Conservation (phyloP, 2,113 vertebrate genomes). For the Pelodiscus sinensis region DNA sequence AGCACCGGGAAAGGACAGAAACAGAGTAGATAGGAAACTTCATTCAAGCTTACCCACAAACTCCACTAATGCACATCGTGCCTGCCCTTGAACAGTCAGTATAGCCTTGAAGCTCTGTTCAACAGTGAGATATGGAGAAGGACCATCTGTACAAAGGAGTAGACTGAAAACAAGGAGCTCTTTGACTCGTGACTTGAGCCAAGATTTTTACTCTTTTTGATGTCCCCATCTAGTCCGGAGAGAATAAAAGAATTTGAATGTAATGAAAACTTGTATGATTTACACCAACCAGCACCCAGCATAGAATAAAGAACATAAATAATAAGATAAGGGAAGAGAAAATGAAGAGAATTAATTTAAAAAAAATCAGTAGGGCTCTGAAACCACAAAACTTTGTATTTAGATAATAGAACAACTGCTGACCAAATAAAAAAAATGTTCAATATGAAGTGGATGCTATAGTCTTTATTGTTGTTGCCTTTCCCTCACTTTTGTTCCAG, state of each 20-base stretch:
- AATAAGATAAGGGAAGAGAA: constrained; percentile 5
- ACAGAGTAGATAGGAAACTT: background rate
- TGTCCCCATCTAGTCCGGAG: background rate
- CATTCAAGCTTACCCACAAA: background rate
- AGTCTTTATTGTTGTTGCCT: background rate
- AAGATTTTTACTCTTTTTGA: constrained; percentile 17
- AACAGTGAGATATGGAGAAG: background rate
- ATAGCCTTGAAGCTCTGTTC: background rate
- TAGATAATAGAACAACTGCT: background rate
- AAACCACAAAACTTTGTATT: background rate
- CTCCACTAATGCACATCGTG: rapidly evolving
- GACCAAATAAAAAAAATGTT: background rate
- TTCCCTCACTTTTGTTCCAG: background rate
- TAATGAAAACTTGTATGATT: constrained; percentile 39
- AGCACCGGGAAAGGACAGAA: background rate
- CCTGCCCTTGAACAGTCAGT: background rate
- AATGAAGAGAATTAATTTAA: background rate
- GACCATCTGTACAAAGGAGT: background rate
- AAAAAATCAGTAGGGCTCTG: background rate
- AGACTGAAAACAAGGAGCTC: constrained; percentile 27
- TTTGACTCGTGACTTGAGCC: constrained; percentile 20
- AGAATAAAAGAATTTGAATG: background rate
- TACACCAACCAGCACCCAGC: background rate
- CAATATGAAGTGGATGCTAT: background rate
- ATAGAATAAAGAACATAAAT: background rate